Evolutionary conservation across 2,797 vertebrate species (phyloP).

Genomic region (Pseudomugil gertrudae): DNA sequence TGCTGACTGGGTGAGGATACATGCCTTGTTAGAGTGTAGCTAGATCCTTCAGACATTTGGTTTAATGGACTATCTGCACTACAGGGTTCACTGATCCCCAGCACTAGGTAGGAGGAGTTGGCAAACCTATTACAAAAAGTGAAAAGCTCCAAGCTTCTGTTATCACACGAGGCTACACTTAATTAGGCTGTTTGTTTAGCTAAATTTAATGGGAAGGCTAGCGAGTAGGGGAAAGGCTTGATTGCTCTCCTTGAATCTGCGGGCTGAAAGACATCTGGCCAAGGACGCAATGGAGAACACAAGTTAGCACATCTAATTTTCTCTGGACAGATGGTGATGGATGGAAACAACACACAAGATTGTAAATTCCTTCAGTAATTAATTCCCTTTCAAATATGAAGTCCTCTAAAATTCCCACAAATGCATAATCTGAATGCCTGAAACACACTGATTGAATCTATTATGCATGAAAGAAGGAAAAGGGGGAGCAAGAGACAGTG

Average conservation of each 20-base stretch:
- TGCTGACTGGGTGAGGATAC: constrained; percentile 51
- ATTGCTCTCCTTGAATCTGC: constrained; percentile 66
- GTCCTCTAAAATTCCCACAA: not conserved
- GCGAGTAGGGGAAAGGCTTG: constrained; percentile 31
- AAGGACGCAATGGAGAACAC: constrained; percentile 46
- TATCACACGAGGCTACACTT: constrained; percentile 68
- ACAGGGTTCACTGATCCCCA: constrained; percentile 48
- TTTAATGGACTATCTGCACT: constrained; percentile 72
- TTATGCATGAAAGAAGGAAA: constrained; percentile 1
- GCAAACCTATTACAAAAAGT: constrained; percentile 63
- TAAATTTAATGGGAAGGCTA: constrained; percentile 51
- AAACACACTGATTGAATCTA: constrained; percentile 42
- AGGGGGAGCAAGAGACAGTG: constrained; percentile 8
- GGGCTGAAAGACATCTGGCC: constrained; percentile 68
- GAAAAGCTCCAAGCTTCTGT: constrained; percentile 60
- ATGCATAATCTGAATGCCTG: constrained; percentile 11
- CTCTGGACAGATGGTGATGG: constrained; percentile 39
- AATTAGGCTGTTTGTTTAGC: constrained; percentile 78
- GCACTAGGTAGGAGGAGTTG: constrained; percentile 55
- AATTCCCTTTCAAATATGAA: not conserved
- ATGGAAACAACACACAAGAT: constrained; percentile 25
- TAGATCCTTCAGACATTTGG: constrained; percentile 68
- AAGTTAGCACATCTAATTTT: constrained; percentile 35
- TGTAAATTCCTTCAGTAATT: constrained; percentile 32
- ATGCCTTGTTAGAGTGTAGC: constrained; percentile 57